A percentile compares a stretch with the other conserved stretches of the same genome.
Conservation (phyloP, 2,113 vertebrate genomes). For the Thamnophis sirtalis region DNA sequence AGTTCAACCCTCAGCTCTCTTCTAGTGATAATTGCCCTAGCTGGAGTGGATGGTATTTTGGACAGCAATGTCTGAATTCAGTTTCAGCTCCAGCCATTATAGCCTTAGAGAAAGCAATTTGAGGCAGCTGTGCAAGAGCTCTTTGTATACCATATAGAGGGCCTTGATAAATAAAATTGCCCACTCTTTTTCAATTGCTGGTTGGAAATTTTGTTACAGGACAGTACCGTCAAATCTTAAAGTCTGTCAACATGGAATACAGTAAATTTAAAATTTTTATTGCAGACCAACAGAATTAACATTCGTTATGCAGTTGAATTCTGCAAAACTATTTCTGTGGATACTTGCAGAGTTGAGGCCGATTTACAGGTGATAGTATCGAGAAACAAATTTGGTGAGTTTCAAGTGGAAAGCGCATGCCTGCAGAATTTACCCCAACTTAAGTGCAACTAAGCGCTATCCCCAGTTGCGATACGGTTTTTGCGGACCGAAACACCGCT, state of each 20-base stretch:
- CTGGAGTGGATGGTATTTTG: not conserved
- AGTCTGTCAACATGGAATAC: not conserved
- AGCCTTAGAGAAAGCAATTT: not conserved
- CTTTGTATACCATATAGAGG: not conserved
- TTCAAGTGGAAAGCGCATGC: not conserved
- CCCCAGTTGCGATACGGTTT: not conserved
- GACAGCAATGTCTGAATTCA: not conserved
- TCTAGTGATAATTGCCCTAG: too few relatives aligned
- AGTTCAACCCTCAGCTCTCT: too few relatives aligned
- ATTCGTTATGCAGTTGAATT: not conserved
- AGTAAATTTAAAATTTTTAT: not conserved
- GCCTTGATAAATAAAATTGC: not conserved
- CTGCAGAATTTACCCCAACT: not conserved
- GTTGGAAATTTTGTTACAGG: not conserved
- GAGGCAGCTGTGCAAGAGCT: not conserved
- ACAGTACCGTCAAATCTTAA: not conserved
- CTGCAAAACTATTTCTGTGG: not conserved
- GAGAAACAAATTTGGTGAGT: not conserved
- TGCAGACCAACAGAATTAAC: not conserved
- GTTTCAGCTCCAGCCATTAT: not conserved
- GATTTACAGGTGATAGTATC: not conserved
- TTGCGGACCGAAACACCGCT: not conserved
- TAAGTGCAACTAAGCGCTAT: not conserved
- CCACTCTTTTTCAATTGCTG: not conserved
- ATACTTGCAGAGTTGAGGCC: not conserved